A percentile compares a stretch with the other conserved stretches of the same genome.
Evolutionary conservation across 1,140 invertebrate species (phyloP).

Genomic region (Vanessa atalanta): DNA sequence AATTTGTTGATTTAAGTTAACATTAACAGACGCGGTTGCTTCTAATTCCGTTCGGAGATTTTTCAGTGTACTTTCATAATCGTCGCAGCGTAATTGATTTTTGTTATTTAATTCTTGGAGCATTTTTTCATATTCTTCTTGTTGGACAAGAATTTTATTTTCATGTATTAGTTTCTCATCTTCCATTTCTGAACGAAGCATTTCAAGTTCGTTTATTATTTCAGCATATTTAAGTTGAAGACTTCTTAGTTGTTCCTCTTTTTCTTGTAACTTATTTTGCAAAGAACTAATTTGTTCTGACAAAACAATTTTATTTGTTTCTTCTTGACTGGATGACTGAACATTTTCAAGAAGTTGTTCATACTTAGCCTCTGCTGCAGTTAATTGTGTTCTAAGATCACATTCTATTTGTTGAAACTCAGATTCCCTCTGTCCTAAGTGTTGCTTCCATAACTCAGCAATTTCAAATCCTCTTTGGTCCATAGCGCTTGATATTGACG

Average conservation of each 20-base stretch:
- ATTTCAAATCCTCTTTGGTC: slow-evolving; percentile 84
- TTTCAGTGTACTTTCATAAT: slow-evolving; percentile 47
- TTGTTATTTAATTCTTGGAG: slow-evolving; percentile 55
- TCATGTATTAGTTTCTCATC: slow-evolving; percentile 73
- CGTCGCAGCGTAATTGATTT: slow-evolving; percentile 49
- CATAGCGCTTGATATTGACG: slow-evolving; percentile 75
- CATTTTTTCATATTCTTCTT: slow-evolving; percentile 73
- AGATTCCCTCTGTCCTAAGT: slow-evolving; percentile 82
- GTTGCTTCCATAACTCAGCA: slow-evolving; percentile 84
- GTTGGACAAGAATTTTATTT: slow-evolving; percentile 71
- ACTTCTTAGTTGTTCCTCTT: slow-evolving; percentile 69
- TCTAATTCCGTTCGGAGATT: slow-evolving; percentile 58
- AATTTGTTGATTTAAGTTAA: slow-evolving; percentile 50
- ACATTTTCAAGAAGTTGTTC: slow-evolving; percentile 76
- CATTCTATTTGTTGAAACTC: slow-evolving; percentile 81
- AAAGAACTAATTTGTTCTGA: slow-evolving; percentile 68
- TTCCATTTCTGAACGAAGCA: slow-evolving; percentile 71
- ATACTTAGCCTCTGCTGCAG: slow-evolving; percentile 75
- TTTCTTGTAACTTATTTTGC: slow-evolving; percentile 75
- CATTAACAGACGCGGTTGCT: slow-evolving; percentile 53
- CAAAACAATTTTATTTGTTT: slow-evolving; percentile 75
- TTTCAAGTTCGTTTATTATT: slow-evolving; percentile 71
- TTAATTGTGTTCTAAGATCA: slow-evolving; percentile 73
- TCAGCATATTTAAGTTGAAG: slow-evolving; percentile 66
- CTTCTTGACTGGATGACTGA: slow-evolving; percentile 74